Evolutionary conservation across 2,888 invertebrate genomes (phyloP).

Genomic region (Crocallis elinguaria): DNA sequence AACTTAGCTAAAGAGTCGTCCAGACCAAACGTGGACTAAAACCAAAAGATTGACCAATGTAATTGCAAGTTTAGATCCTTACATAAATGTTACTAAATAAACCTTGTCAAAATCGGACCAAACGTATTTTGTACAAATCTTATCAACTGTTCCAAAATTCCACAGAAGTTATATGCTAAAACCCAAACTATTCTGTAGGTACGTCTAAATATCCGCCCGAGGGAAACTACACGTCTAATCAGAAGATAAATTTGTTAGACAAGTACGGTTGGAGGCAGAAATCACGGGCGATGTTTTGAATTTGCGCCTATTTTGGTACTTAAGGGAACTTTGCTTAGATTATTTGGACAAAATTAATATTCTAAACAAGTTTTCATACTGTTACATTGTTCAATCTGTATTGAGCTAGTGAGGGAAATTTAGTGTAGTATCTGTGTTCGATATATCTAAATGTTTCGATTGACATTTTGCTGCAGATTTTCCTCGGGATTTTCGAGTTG

Average conservation of each 20-base stretch:
- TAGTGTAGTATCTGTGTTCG: too few species aligned
- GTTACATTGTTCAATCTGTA: not conserved
- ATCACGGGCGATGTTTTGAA: slow-evolving; percentile 14
- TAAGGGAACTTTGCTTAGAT: slow-evolving; percentile 12
- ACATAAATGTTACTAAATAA: too few species aligned
- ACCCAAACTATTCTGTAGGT: slow-evolving; percentile 28
- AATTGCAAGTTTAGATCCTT: too few species aligned
- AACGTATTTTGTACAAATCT: not conserved
- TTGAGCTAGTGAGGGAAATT: too few species aligned
- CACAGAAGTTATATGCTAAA: slow-evolving; percentile 23
- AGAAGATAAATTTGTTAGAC: slow-evolving; percentile 30
- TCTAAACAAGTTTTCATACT: not conserved
- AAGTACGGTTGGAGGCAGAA: slow-evolving; percentile 24
- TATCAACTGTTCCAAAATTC: not conserved
- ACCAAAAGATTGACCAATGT: too few species aligned
- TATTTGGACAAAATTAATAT: slow-evolving; percentile 21
- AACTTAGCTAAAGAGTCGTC: too few species aligned
- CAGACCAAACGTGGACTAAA: too few species aligned
- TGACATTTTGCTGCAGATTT: too few species aligned
- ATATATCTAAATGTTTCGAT: too few species aligned
- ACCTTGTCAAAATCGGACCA: too few species aligned
- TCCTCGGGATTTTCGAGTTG: too few species aligned
- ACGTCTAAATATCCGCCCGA: slow-evolving; percentile 28
- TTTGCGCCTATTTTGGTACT: slow-evolving; percentile 4
- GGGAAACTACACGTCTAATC: slow-evolving; percentile 29